These are phyloP conservation scores for Notechis scutatus DNA, from an alignment of 2,113 vertebrate species.

Conservation along the genomic window DNA sequence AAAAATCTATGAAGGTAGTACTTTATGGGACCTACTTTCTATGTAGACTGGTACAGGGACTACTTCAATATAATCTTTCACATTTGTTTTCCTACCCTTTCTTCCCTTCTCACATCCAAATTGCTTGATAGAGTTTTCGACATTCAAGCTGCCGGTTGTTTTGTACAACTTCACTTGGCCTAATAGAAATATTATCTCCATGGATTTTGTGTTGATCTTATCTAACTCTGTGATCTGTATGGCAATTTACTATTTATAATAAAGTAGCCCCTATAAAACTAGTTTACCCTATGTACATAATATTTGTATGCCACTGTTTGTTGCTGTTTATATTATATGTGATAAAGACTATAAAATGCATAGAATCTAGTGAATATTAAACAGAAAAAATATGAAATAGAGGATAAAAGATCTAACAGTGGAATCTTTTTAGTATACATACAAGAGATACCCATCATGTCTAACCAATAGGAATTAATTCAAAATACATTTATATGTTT, in stretches of 20 bases:
- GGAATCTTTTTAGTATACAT: background rate
- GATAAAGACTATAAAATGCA: background rate
- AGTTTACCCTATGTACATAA: background rate
- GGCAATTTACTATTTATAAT: background rate
- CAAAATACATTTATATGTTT: background rate
- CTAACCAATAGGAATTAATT: background rate
- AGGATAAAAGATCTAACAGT: background rate
- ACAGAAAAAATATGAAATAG: background rate
- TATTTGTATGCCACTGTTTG: background rate
- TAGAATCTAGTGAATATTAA: background rate
- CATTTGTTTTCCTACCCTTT: background rate
- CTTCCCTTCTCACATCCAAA: background rate
- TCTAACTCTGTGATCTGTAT: background rate
- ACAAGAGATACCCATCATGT: background rate
- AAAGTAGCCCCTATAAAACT: background rate
- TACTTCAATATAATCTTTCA: background rate
- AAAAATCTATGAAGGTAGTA: background rate
- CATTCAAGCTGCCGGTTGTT: background rate
- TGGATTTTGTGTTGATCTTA: constrained; percentile 12
- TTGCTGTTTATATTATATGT: constrained; percentile 8
- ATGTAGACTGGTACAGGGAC: background rate
- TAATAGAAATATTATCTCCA: background rate
- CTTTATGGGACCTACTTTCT: background rate
- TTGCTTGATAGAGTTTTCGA: background rate
- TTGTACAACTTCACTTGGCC: background rate